Percentiles rank a stretch among this genome's conserved stretches.
Conservation (phyloP, 2,113 vertebrate genomes). For the Girardinichthys multiradiatus region DNA sequence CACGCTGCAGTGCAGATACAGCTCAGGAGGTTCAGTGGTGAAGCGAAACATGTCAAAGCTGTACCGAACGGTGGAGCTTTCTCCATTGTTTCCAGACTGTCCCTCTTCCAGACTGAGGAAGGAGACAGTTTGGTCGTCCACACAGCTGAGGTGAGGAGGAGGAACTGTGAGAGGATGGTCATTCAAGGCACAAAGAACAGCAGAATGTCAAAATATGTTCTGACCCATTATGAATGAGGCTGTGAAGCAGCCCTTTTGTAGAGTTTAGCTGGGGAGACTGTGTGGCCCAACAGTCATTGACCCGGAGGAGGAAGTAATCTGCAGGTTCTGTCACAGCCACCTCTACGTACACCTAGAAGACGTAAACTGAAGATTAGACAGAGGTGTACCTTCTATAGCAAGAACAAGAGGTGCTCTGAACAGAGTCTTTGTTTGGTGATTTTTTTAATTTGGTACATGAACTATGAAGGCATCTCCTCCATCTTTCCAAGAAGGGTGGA, state of each 20-base stretch:
- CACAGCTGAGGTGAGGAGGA: conserved; percentile 58
- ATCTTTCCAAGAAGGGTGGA: too few relatives aligned
- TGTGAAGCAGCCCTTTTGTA: conserved; percentile 41
- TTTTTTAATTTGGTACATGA: too few relatives aligned
- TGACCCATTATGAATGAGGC: conserved; percentile 74
- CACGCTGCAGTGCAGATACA: conserved; percentile 80
- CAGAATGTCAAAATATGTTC: not conserved
- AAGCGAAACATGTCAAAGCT: conserved; percentile 82
- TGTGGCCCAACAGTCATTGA: conserved; percentile 79
- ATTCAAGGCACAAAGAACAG: not conserved
- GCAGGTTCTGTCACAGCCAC: conserved; percentile 65
- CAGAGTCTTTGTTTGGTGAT: too few relatives aligned
- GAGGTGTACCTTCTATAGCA: too few relatives aligned
- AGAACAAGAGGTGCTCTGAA: too few relatives aligned
- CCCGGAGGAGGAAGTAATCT: conserved; percentile 71
- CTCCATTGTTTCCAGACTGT: conserved; percentile 51
- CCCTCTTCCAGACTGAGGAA: conserved; percentile 46
- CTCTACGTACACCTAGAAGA: conserved; percentile 72
- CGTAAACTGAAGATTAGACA: not conserved
- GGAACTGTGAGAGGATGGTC: not conserved
- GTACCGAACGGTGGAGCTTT: conserved; percentile 63
- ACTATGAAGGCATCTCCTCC: too few relatives aligned
- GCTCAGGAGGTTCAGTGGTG: conserved; percentile 38
- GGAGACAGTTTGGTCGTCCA: conserved; percentile 60
- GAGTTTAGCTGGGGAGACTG: conserved; percentile 55